A percentile compares a stretch with the other conserved stretches of the same genome.
Conservation (phyloP, 1,140 invertebrate species). For the Magallana angulata region DNA sequence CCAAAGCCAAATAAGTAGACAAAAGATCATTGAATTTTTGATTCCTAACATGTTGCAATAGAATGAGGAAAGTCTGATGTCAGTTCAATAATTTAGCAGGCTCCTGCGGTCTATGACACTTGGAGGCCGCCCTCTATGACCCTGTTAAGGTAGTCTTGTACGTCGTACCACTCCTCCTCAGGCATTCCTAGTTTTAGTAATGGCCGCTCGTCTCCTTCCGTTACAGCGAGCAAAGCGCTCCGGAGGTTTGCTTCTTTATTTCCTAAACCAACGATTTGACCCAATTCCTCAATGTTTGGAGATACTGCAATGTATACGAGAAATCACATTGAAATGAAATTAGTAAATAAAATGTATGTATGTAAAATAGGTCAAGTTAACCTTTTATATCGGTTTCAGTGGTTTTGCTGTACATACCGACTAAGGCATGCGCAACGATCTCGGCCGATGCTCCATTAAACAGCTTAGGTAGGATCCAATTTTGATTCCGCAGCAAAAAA, state of each 20-base stretch:
- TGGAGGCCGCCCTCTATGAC: slow-evolving; percentile 72
- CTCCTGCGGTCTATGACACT: slow-evolving; percentile 7
- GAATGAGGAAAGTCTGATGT: neutral
- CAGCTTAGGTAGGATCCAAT: slow-evolving; percentile 74
- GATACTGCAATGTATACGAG: slow-evolving; percentile 66
- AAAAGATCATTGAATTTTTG: neutral
- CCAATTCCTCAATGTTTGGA: slow-evolving; percentile 69
- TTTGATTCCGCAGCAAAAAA: slow-evolving; percentile 69
- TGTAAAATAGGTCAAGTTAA: too few species aligned
- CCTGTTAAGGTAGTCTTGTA: slow-evolving; percentile 68
- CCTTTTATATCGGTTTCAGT: too few species aligned
- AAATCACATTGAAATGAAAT: too few species aligned
- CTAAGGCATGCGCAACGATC: slow-evolving; percentile 72
- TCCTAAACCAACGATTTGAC: slow-evolving; percentile 67
- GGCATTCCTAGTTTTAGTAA: slow-evolving; percentile 75
- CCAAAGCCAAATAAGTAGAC: neutral
- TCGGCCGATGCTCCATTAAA: slow-evolving; percentile 73
- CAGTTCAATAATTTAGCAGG: neutral
- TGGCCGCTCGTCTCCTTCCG: slow-evolving; percentile 72
- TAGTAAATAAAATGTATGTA: too few species aligned
- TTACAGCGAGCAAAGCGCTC: slow-evolving; percentile 68
- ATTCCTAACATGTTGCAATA: neutral
- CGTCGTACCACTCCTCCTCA: slow-evolving; percentile 74
- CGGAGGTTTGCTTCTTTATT: slow-evolving; percentile 64
- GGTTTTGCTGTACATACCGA: slow-evolving; percentile 62